A percentile compares a stretch with the other conserved stretches of the same genome.
phyloP scores from a whole-genome alignment of 2,797 vertebrate species.

The Melanotaenia trifasciata region DNA sequence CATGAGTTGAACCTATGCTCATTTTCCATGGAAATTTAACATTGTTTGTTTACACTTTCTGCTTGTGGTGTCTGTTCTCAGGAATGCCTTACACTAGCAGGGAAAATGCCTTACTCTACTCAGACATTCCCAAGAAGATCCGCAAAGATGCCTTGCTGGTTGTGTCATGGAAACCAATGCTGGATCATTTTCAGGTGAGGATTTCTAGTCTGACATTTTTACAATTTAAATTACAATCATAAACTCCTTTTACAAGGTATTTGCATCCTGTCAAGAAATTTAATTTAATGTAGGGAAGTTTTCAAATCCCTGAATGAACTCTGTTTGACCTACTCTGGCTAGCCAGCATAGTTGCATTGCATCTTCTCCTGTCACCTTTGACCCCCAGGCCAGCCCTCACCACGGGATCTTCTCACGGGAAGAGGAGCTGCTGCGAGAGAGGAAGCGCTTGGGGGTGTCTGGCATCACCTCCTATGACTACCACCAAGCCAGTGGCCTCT shows the following conservation, averaged over 20 bases:
- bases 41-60: neutral
- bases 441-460: constrained; percentile 94
- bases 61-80: constrained; percentile 56
- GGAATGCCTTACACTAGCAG: constrained; percentile 95
- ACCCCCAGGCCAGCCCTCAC: constrained; percentile 90
- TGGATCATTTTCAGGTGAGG: constrained; percentile 91
- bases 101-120: constrained; percentile 95
- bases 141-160: constrained; percentile 92
- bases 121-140: constrained; percentile 94
- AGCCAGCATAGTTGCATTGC: constrained; percentile 22
- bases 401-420: constrained; percentile 93
- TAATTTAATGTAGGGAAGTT: constrained; percentile 6
- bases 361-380: constrained; percentile 48
- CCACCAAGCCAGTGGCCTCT: constrained; percentile 90
- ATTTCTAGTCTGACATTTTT: neutral
- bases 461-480: constrained; percentile 97
- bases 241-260: neutral
- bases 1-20: neutral
- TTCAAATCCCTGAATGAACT: constrained; percentile 20
- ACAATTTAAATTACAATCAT: neutral
- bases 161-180: constrained; percentile 94
- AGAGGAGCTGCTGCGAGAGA: constrained; percentile 93
- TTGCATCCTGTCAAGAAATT: neutral
- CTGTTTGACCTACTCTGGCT: constrained; percentile 30
- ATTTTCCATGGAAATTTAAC: neutral